phyloP scores from a whole-genome alignment of 2,797 vertebrate genomes.

The Acanthurus tractus region DNA sequence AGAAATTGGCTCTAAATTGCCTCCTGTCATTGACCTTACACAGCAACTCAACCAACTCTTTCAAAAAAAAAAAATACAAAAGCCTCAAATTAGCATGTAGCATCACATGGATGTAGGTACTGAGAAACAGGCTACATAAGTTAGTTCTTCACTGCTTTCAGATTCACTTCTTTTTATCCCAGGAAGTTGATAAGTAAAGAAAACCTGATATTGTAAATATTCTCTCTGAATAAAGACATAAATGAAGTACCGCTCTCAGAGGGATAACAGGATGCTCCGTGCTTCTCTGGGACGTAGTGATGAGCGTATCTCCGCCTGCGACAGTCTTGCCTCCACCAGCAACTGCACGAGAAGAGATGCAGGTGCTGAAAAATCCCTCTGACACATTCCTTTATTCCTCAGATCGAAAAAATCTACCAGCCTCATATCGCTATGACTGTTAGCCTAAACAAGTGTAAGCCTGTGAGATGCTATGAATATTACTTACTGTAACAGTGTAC shows the following conservation, averaged over 20 bases:
- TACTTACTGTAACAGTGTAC: slow-evolving; percentile 94
- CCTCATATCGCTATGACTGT: background rate
- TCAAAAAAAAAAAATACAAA: too few species aligned
- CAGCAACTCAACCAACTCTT: too few species aligned
- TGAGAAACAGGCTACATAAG: background rate
- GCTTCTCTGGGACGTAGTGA: slow-evolving; percentile 86
- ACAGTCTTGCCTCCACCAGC: slow-evolving; percentile 89
- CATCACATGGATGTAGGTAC: background rate
- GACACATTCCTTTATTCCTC: background rate
- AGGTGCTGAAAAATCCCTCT: background rate
- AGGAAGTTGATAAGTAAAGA: background rate
- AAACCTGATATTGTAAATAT: background rate
- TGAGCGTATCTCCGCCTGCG: slow-evolving; percentile 85
- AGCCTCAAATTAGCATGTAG: too few species aligned
- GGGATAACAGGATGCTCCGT: slow-evolving; percentile 85
- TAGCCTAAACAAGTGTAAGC: background rate
- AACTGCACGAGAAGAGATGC: slow-evolving; percentile 79
- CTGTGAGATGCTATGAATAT: background rate
- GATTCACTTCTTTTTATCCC: background rate
- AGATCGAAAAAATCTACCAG: too few species aligned
- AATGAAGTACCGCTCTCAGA: slow-evolving; percentile 89
- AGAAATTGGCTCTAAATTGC: too few species aligned
- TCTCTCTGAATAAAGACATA: slow-evolving; percentile 19
- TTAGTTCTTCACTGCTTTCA: background rate
- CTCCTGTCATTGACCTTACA: too few species aligned